These are phyloP conservation scores for Micoletzkya japonica DNA, from an alignment of 2,888 invertebrate genomes.

Conservation along the genomic window DNA sequence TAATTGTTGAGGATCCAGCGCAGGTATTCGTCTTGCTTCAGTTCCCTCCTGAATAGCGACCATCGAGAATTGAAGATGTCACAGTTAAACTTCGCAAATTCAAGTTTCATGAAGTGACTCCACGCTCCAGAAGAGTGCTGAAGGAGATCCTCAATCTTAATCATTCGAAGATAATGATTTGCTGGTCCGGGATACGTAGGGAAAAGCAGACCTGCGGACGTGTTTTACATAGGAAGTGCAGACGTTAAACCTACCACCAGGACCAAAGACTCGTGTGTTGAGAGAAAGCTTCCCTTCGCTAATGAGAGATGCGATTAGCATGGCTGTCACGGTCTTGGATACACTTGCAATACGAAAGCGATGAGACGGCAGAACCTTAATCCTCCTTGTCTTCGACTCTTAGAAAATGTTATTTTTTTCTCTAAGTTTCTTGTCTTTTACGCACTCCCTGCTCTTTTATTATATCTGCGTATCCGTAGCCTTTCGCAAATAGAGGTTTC, in stretches of 20 bases:
- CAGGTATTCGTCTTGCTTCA: conserved; percentile 41
- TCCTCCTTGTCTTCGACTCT: no score
- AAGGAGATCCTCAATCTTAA: conserved; percentile 35
- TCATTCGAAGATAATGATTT: conserved; percentile 15
- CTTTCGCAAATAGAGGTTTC: conserved; percentile 32
- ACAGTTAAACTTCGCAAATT: conserved; percentile 36
- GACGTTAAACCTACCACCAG: conserved; percentile 30
- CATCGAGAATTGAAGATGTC: neutral
- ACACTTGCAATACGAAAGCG: conserved; percentile 47
- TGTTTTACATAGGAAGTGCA: neutral
- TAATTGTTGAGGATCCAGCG: conserved; percentile 33
- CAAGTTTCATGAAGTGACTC: conserved; percentile 43
- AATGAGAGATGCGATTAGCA: conserved; percentile 43
- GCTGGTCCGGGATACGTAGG: neutral
- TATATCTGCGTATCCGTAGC: conserved; percentile 47
- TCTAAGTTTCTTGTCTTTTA: no score
- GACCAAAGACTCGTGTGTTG: conserved; percentile 38
- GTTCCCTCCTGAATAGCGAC: conserved; percentile 33
- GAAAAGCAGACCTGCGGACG: conserved; percentile 8
- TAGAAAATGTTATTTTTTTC: no score
- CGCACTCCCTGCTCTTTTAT: conserved; percentile 30
- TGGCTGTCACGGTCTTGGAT: conserved; percentile 45
- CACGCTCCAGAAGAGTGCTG: conserved; percentile 46
- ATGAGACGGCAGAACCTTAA: conserved; percentile 33
- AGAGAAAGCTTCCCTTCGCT: conserved; percentile 33